Percentiles rank a stretch among this genome's conserved stretches.
Conservation (phyloP, 2,888 invertebrate genomes). For the Thereva nobilitata region DNA sequence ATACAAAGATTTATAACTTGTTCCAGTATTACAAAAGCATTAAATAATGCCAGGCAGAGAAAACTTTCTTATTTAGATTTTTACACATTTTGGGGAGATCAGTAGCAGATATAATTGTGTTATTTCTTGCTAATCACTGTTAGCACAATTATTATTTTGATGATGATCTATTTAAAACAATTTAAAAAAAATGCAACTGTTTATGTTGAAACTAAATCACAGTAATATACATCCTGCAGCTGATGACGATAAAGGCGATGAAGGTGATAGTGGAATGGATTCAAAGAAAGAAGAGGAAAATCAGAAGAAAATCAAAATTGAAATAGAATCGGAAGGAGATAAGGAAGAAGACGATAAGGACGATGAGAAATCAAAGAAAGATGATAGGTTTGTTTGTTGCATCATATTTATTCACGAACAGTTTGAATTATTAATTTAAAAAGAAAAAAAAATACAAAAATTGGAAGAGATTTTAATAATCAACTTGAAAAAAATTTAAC, state of each 20-base stretch:
- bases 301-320: constrained; percentile 3
- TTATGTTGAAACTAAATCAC: constrained; percentile 12
- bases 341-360: constrained; percentile 41
- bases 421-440: no score
- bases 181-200: background rate
- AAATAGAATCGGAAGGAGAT: constrained; percentile 40
- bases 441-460: no score
- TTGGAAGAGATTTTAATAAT: no score
- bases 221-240: constrained; percentile 12
- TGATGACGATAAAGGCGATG: constrained; percentile 20
- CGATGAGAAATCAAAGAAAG: constrained; percentile 53
- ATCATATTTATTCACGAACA: background rate
- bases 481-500: no score
- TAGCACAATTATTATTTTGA: background rate
- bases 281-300: constrained; percentile 14
- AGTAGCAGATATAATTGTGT: background rate
- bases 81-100: no score
- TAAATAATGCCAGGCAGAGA: no score
- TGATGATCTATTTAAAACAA: background rate
- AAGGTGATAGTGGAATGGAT: background rate
- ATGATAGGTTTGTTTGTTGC: constrained; percentile 61
- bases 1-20: no score
- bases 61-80: no score
- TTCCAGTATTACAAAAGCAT: no score
- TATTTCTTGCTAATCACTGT: background rate